phyloP scores from a whole-genome alignment of 2,888 invertebrate species.

The Calliopum simillimum region DNA sequence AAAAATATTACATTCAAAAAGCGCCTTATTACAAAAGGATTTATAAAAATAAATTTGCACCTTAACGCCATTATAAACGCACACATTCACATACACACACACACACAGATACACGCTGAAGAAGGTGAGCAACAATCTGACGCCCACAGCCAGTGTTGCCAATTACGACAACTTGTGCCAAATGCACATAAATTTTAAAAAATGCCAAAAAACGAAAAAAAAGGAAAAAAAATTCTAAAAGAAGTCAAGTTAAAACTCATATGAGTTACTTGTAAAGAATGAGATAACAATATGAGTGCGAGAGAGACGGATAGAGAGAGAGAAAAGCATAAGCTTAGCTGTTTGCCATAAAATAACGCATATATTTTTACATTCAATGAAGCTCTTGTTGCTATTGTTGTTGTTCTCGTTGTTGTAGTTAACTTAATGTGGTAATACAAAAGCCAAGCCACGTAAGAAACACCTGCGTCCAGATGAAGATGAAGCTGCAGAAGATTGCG shows the following conservation, averaged over 20 bases:
- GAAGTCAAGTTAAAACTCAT: not conserved
- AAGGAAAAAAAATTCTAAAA: constrained; percentile 5
- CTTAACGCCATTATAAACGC: constrained; percentile 61
- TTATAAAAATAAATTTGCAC: constrained; percentile 61
- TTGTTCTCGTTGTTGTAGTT: constrained; percentile 31
- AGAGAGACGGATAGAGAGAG: no score
- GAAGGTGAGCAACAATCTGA: not conserved
- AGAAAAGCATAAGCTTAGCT: constrained; percentile 18
- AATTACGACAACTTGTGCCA: constrained; percentile 58
- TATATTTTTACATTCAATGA: constrained; percentile 25
- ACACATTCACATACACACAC: constrained; percentile 45
- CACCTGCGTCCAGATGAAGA: constrained; percentile 59
- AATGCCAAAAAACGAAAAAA: not conserved
- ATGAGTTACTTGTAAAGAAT: no score
- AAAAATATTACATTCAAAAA: constrained; percentile 58
- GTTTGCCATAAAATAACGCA: constrained; percentile 27
- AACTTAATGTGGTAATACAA: constrained; percentile 48
- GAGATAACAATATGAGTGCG: no score
- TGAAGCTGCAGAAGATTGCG: constrained; percentile 17
- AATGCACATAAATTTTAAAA: constrained; percentile 60
- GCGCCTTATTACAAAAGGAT: constrained; percentile 61
- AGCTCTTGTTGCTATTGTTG: constrained; percentile 17
- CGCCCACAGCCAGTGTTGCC: constrained; percentile 53
- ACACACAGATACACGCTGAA: constrained; percentile 8
- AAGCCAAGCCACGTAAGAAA: constrained; percentile 54